Base-by-base conservation (phyloP, 92 coral and sea anemone species). In the Virgularia gustaviana region DNA sequence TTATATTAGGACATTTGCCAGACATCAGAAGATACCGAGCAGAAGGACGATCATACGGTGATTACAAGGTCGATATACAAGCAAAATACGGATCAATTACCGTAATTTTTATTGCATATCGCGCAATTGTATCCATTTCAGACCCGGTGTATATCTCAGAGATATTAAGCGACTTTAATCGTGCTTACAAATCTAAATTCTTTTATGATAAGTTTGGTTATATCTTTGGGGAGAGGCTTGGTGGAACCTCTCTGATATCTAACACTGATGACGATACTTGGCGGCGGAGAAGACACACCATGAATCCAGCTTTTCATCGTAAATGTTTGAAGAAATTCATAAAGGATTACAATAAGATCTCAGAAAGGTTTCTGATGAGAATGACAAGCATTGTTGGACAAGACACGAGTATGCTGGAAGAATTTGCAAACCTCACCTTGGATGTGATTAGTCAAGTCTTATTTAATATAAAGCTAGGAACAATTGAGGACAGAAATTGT, bases 401-500 rank as follows among this genome's bases (percentile, higher is more conserved):
- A 1, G 71, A 57, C 36, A 88, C 83, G 6, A 70, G 65, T 32
- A 73, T 89, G 80, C 79, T 59, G 9, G 88, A 89, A 29, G 88
- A 86, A 67, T 83, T 89, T 79, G 77, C 82, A 18, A 82, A 84
- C 34, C 83, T 83, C n/a, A 83, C 96, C 22, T 71, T 89, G 57
- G 90, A 89, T 49, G 75, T 89, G 19, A 89, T 89, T 72, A 83
- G 88, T 75, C 88, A 87, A 87, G 96, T 90, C 72, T 91, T 88
- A 15, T 90, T 90, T 61, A 67, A 79, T 57, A 72, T 90, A 7
- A 83, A 87, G 36, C 45, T 78, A 27, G 82, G 80, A n/a, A 54
- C 84, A 23, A 82, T 85, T 39, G 49, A 67, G 25, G 70, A 79
- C 33, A 56, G 84, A 9, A 36, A 68, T 67, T 79, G 79, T 38